Base-by-base conservation (phyloP, 2,797 vertebrate species). In the Channallabes apus region DNA sequence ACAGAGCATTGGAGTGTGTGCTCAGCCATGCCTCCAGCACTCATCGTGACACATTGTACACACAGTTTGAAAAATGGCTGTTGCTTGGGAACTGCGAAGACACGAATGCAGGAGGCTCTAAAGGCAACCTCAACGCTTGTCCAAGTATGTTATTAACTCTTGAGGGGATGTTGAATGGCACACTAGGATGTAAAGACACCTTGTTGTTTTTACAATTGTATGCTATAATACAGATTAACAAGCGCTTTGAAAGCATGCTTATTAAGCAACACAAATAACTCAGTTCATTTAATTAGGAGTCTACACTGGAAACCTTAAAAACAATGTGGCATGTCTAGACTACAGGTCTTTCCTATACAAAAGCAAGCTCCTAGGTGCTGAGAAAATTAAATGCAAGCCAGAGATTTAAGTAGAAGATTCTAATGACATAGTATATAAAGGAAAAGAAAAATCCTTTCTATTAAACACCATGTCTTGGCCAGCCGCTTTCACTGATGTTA, bases 231-330 rank as follows among this genome's bases (percentile, higher is more conserved):
- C 22, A 64, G 56, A 68, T 78, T n/a, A 82, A 62, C 54, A 68
- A 64, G 17, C 38, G 56, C 22, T 51, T 24, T 72, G 86, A 67
- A 80, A 7, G 11, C 29, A 35, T 69, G 29, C 91, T 92, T 92
- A 90, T 92, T 92, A 90, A 85, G 1, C 89, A 94, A 94, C 93
- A 92, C 92, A 92, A 93, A 92, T 90, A 93, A 93, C 89, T 68
- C 84, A 88, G 90, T 90, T 88, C 88, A 91, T 93, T 93, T 90
- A 91, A 94, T 93, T 93, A 93, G 82, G 87, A 84, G 88, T 91
- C 86, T 81, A 89, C 89, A 89, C 89, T 91, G 9, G 90, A 91
- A 84, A 72, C 82, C 87, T 29, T 58, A 64, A 41, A 73, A 78
- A 87, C 87, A 46, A 46, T 46, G 9, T 3, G 75, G 54, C 27